Conservation (phyloP, 2,113 vertebrate species). For the Salminus brasiliensis region DNA sequence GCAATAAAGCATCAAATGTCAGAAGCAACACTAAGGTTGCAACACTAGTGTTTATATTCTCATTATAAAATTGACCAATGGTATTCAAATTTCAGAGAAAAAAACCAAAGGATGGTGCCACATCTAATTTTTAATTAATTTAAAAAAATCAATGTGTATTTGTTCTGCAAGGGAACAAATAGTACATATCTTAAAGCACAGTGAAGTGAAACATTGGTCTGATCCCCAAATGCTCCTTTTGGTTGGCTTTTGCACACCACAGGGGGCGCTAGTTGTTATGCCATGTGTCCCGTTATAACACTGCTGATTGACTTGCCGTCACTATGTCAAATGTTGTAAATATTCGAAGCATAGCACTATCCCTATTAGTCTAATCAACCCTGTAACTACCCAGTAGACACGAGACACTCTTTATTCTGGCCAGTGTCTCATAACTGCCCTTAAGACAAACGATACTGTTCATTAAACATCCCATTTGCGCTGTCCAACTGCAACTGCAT, state of each 20-base stretch:
- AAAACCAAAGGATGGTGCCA: not conserved
- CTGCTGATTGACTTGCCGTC: not conserved
- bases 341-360: conserved; percentile 8
- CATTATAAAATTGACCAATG: too few species aligned
- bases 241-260: not conserved
- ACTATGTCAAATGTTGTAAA: not conserved
- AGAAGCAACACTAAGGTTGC: conserved; percentile 29
- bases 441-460: conserved; percentile 36
- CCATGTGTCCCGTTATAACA: not conserved
- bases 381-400: too few species aligned
- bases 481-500: conserved; percentile 10
- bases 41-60: too few species aligned
- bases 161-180: conserved; percentile 18
- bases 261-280: conserved; percentile 17
- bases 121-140: not conserved
- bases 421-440: conserved; percentile 10
- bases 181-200: not conserved
- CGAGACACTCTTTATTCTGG: conserved; percentile 30
- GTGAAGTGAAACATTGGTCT: conserved; percentile 13
- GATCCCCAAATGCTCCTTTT: not conserved
- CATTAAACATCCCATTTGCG: conserved; percentile 32
- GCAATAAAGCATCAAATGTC: conserved; percentile 14
- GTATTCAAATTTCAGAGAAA: too few species aligned
- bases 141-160: not conserved
- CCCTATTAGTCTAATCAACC: conserved; percentile 36